These are phyloP conservation scores for Acanthacorydalis orientalis DNA, from an alignment of 2,888 invertebrate species.

Conservation along the genomic window DNA sequence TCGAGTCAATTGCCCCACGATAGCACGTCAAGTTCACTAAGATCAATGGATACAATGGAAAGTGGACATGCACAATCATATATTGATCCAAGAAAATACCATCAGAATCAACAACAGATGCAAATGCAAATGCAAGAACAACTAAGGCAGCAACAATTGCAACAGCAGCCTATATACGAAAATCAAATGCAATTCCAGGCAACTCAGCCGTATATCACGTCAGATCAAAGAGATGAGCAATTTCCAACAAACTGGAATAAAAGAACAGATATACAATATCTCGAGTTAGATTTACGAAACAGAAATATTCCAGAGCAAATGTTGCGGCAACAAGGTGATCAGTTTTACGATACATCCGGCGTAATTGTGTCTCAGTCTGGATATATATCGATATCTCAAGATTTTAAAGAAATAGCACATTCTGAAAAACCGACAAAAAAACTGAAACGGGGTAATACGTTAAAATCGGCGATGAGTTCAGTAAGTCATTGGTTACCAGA, in stretches of 20 bases:
- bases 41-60: slow-evolving; percentile 36
- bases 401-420: slow-evolving; percentile 35
- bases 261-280: slow-evolving; percentile 24
- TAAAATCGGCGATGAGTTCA: slow-evolving; percentile 66
- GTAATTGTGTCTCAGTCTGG: slow-evolving; percentile 65
- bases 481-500: slow-evolving; percentile 70
- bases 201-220: slow-evolving; percentile 7
- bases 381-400: slow-evolving; percentile 57
- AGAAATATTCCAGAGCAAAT: slow-evolving; percentile 32
- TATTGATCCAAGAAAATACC: slow-evolving; percentile 16
- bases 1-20: slow-evolving; percentile 33
- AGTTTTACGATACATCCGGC: slow-evolving; percentile 33
- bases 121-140: slow-evolving; percentile 9
- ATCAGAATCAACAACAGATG: slow-evolving; percentile 13
- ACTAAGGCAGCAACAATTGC: slow-evolving; percentile 10
- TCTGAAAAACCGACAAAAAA: slow-evolving; percentile 44
- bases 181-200: slow-evolving; percentile 8
- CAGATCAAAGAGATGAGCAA: slow-evolving; percentile 20
- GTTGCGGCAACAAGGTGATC: slow-evolving; percentile 21
- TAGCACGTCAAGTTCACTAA: slow-evolving; percentile 40
- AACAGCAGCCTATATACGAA: slow-evolving; percentile 15
- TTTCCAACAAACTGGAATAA: slow-evolving; percentile 21
- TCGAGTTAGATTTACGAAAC: slow-evolving; percentile 30
- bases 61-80: slow-evolving; percentile 17
- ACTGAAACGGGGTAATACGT: slow-evolving; percentile 47